Evolutionary conservation across 23 tunicate species (phyloP).

Genomic region (Halocynthia aurantium): DNA sequence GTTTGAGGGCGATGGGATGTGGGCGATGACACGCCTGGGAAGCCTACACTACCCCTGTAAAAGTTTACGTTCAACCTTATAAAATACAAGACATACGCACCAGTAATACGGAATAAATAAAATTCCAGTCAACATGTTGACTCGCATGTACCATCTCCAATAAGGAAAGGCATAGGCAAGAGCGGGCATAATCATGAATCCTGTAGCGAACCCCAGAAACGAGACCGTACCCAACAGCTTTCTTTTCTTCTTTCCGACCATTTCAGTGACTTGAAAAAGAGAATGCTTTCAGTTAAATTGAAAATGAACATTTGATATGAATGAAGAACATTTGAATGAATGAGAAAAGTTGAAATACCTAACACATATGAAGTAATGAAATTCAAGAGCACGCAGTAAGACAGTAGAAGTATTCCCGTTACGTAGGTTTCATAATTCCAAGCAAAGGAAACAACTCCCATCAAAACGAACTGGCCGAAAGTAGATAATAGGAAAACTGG

Average conservation of each 20-base stretch:
- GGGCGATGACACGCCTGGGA: too few species aligned
- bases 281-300: too few species aligned
- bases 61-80: too few species aligned
- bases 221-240: background rate
- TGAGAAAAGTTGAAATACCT: constrained; percentile 1
- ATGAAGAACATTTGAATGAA: too few species aligned
- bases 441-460: background rate
- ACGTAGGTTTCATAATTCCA: background rate
- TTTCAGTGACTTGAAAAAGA: constrained; percentile 5
- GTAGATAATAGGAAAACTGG: constrained; percentile 18
- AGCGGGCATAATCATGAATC: background rate
- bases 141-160: constrained; percentile 20
- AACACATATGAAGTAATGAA: constrained; percentile 19
- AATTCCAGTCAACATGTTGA: background rate
- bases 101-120: background rate
- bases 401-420: background rate
- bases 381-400: constrained; percentile 10
- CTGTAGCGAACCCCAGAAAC: background rate
- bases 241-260: background rate
- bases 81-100: background rate
- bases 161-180: background rate
- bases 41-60: too few species aligned
- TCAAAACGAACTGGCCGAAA: background rate
- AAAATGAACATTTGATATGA: too few species aligned
- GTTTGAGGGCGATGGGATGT: too few species aligned